Evolutionary conservation across 2,797 vertebrate species (phyloP), one percentile per base, ranked within the genome.

Genomic region (Cuniculus paca): DNA sequence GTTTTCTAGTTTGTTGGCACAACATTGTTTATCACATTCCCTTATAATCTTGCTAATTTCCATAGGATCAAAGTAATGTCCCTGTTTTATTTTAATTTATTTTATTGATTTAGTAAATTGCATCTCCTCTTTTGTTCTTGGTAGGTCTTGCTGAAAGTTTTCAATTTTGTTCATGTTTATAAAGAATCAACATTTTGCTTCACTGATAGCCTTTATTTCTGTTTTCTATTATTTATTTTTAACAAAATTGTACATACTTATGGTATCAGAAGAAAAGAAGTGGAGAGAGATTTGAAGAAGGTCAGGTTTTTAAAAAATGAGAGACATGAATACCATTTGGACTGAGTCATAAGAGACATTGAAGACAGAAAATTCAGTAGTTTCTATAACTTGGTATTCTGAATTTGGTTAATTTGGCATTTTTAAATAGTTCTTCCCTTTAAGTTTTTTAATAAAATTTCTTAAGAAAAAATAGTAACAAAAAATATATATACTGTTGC

Each of bases 391-490:
- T 83, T 86, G 39, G 42, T 88, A 26, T 81, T 85, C 50, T 80
- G 26, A 16, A 61, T 45, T 87, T 90, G 48, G 4, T 79, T 89
- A 86, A 52, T 19, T 48, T 90, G 77, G 13, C 42, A 92, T 78
- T 89, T 63, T 48, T n/a, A 89, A 91, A 94, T 42, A 68, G 16
- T 52, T 89, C 90, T 9, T 87, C 19, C 17, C 65, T 92, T 92
- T 78, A 42, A 61, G 34, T 84, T 94, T 83, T 52, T 72, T 90
- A 92, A 83, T 68, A 74, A 91, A 89, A 82, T 91, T 91, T 39
- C 34, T 91, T 70, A 58, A 70, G 63, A 91, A 80, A 88, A 93
- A 63, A 61, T 34, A 85, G 1, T 65, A 85, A 63, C 54, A 60
- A 5, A 92, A 96, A 82, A 75, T 74, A 74, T 5, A 13, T 63